A percentile compares a stretch with the other conserved stretches of the same genome.
These are phyloP conservation scores for Macropis europaea DNA, from an alignment of 2,888 invertebrate species.

Conservation along the genomic window DNA sequence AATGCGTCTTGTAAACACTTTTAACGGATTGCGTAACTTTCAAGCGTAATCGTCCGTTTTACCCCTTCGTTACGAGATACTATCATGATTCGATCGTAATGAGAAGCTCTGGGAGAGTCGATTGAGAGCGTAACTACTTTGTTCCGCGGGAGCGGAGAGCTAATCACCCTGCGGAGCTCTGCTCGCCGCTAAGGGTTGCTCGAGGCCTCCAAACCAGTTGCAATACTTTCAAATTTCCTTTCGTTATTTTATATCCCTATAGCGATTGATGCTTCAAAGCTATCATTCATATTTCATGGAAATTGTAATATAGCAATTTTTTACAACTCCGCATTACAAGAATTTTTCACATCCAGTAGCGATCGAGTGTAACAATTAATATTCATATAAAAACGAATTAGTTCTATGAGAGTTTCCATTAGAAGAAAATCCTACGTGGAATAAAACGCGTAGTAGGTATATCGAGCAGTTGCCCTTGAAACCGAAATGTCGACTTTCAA, in stretches of 20 bases:
- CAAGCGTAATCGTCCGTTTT: slow-evolving; percentile 2
- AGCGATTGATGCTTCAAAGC: background rate
- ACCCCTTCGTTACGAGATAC: background rate
- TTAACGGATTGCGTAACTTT: slow-evolving; percentile 44
- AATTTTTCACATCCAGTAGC: background rate
- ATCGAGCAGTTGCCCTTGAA: slow-evolving; percentile 8
- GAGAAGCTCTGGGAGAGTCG: background rate
- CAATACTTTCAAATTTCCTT: background rate
- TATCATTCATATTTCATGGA: no score
- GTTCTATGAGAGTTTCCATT: background rate
- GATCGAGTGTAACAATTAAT: background rate
- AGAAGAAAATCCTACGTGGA: background rate
- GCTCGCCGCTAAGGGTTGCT: background rate
- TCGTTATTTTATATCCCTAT: background rate
- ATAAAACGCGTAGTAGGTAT: background rate
- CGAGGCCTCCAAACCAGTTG: background rate
- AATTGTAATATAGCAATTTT: no score
- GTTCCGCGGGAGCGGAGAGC: background rate
- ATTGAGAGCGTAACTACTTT: background rate
- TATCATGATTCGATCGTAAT: no score
- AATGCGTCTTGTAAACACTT: slow-evolving; percentile 29
- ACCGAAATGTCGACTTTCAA: background rate
- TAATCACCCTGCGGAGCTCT: background rate
- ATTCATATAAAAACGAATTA: background rate
- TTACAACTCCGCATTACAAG: no score